Percentiles rank a stretch among this genome's conserved stretches.
Conservation (phyloP, 2,888 invertebrate species). For the Platynereis dumerilii region DNA sequence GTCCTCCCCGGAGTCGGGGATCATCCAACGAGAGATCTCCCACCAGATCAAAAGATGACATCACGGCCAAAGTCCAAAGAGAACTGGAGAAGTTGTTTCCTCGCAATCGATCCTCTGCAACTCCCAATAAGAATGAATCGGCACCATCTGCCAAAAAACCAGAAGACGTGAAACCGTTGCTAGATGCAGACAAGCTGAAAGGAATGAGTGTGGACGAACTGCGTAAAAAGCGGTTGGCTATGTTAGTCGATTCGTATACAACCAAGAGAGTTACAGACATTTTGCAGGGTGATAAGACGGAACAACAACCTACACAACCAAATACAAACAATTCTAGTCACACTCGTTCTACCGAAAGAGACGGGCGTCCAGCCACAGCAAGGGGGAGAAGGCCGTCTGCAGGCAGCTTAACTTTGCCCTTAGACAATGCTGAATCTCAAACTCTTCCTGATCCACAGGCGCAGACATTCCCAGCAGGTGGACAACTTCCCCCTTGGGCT, state of each 20-base stretch:
- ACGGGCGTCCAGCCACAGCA: no score
- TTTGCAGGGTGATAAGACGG: neutral
- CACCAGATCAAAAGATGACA: slow-evolving; percentile 1
- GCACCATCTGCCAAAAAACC: neutral
- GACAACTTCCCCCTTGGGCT: no score
- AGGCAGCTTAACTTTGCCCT: no score
- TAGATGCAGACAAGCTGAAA: neutral
- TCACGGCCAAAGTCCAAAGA: slow-evolving; percentile 1
- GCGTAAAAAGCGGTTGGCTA: slow-evolving; percentile 14
- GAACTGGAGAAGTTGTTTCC: slow-evolving; percentile 4
- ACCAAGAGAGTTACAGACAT: neutral
- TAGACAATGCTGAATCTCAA: no score
- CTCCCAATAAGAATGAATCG: neutral
- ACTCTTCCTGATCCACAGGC: no score
- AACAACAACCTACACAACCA: no score
- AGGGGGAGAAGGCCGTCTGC: no score
- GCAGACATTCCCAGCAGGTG: no score
- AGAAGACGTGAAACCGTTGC: neutral
- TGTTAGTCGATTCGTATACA: slow-evolving; percentile 21
- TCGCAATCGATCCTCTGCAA: neutral
- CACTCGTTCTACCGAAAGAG: no score
- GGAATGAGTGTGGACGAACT: slow-evolving; percentile 11
- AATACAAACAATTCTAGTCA: no score
- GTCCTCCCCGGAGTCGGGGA: no score
- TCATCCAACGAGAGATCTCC: neutral